These are phyloP conservation scores for Pristionchus exspectatus DNA, from an alignment of 2,888 invertebrate genomes.

Conservation along the genomic window DNA sequence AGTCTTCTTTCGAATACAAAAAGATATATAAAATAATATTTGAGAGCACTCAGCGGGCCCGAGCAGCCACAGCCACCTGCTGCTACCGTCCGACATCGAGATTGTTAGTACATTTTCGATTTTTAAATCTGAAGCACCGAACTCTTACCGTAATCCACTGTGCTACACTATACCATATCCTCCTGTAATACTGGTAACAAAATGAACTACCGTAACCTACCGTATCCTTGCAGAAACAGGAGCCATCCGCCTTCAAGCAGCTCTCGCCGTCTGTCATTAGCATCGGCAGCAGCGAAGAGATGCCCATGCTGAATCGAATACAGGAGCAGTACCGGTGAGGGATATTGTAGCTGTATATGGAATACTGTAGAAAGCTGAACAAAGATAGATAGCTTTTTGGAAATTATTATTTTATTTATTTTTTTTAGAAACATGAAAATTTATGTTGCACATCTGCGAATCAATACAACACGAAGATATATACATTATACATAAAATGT, in stretches of 20 bases:
- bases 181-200: too few species aligned
- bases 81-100: background rate
- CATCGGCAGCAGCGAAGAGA: conserved; percentile 6
- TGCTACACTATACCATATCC: background rate
- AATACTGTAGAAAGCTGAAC: too few species aligned
- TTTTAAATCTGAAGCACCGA: background rate
- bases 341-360: background rate
- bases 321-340: conserved; percentile 46
- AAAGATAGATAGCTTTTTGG: too few species aligned
- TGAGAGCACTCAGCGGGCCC: background rate
- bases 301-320: conserved; percentile 39
- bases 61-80: background rate
- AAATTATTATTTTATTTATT: too few species aligned
- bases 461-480: conserved; percentile 34
- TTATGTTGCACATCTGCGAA: conserved; percentile 40
- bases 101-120: background rate
- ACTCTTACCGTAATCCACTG: background rate
- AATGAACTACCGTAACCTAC: background rate
- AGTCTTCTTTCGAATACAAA: too few species aligned
- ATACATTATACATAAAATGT: too few species aligned
- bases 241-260: conserved; percentile 36
- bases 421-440: conserved; percentile 45
- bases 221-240: conserved; percentile 19
- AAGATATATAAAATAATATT: background rate
- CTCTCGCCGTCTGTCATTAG: conserved; percentile 10